phyloP scores from a whole-genome alignment of 2,888 invertebrate species.

The Polydesmus complanatus region DNA sequence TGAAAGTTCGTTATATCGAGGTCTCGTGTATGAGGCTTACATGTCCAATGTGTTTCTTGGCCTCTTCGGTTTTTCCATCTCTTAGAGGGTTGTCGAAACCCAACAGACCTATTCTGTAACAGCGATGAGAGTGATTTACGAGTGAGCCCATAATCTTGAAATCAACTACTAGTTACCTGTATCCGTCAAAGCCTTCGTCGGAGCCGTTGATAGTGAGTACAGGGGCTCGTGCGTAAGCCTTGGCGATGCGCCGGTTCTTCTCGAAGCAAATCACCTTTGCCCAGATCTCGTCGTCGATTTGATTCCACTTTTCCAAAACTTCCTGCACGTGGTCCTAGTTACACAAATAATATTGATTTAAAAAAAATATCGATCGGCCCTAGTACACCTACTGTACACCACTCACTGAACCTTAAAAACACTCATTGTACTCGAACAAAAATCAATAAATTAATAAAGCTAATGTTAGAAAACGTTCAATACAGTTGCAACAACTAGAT shows the following conservation, averaged over 20 bases:
- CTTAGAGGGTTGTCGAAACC: conserved; percentile 92
- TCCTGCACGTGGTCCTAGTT: conserved; percentile 91
- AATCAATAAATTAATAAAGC: too few species aligned
- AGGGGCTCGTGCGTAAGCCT: conserved; percentile 90
- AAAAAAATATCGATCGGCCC: too few species aligned
- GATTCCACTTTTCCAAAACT: conserved; percentile 89
- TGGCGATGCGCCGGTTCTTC: conserved; percentile 85
- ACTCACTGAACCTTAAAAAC: too few species aligned
- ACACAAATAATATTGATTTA: too few species aligned
- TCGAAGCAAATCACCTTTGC: conserved; percentile 97
- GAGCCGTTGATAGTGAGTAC: conserved; percentile 92
- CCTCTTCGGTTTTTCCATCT: conserved; percentile 83
- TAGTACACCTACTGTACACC: too few species aligned
- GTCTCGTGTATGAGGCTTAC: too few species aligned
- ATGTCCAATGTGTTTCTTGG: conserved; percentile 83
- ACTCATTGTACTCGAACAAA: too few species aligned
- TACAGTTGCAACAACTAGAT: too few species aligned
- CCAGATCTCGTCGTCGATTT: conserved; percentile 98
- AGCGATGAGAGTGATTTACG: too few species aligned
- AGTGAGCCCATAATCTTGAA: conserved; percentile 26
- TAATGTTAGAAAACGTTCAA: too few species aligned
- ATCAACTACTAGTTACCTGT: conserved; percentile 47
- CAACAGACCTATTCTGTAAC: conserved; percentile 81
- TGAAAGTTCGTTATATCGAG: too few species aligned
- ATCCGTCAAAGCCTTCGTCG: conserved; percentile 90